Evolutionary conservation across 2,888 invertebrate genomes (phyloP).

Genomic region (Stratiomys singularior): DNA sequence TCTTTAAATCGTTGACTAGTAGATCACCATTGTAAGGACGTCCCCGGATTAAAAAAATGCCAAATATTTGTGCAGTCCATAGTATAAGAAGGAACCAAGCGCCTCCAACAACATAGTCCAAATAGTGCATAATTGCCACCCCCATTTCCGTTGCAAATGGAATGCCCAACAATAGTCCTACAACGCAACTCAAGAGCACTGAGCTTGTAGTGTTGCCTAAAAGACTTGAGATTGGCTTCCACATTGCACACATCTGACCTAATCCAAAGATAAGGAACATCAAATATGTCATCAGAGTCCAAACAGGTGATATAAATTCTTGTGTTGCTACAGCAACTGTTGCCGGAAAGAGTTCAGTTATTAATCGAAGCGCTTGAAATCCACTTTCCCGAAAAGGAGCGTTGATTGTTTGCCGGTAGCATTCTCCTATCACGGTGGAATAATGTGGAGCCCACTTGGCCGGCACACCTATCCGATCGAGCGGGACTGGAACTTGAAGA

Average conservation of each 20-base stretch:
- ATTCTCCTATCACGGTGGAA: slow-evolving; percentile 63
- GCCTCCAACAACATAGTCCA: slow-evolving; percentile 86
- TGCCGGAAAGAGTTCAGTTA: slow-evolving; percentile 91
- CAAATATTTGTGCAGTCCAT: slow-evolving; percentile 79
- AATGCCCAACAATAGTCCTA: slow-evolving; percentile 84
- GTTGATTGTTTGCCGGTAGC: slow-evolving; percentile 46
- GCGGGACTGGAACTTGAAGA: slow-evolving; percentile 70
- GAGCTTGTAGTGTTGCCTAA: slow-evolving; percentile 78
- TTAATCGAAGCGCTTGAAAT: slow-evolving; percentile 84
- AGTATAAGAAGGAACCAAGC: slow-evolving; percentile 88
- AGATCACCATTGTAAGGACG: slow-evolving; percentile 81
- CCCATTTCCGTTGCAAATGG: slow-evolving; percentile 89
- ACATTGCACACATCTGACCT: slow-evolving; percentile 88
- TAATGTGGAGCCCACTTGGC: slow-evolving; percentile 62
- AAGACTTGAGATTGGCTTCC: slow-evolving; percentile 90
- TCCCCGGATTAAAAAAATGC: slow-evolving; percentile 87
- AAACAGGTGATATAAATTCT: slow-evolving; percentile 83
- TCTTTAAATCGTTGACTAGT: slow-evolving; percentile 63
- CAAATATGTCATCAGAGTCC: slow-evolving; percentile 88
- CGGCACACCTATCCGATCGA: slow-evolving; percentile 68
- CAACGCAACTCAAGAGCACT: slow-evolving; percentile 80
- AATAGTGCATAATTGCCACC: slow-evolving; percentile 82
- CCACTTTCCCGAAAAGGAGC: slow-evolving; percentile 72
- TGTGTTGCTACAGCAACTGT: slow-evolving; percentile 81
- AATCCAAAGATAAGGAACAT: slow-evolving; percentile 87